Percentiles rank a stretch among this genome's conserved stretches.
These are phyloP conservation scores for Syngnathus acus DNA, from an alignment of 2,797 vertebrate species.

Conservation along the genomic window DNA sequence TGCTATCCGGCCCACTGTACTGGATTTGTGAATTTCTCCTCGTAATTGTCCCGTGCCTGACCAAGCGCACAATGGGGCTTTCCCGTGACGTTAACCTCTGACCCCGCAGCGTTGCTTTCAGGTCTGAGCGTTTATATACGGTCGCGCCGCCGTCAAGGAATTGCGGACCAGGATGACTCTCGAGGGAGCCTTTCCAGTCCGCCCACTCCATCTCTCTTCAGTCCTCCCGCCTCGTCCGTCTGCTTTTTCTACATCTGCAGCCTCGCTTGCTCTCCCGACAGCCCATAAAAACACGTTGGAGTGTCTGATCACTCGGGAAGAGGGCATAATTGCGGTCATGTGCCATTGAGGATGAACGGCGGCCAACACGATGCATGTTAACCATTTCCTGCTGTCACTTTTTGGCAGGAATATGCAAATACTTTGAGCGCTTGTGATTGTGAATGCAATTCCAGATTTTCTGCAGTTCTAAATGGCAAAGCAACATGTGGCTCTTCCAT, in stretches of 20 bases:
- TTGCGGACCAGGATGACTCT: conserved; percentile 37
- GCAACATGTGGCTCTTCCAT: conserved; percentile 37
- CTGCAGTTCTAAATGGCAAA: conserved; percentile 9
- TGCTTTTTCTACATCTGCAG: conserved; percentile 22
- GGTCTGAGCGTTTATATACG: conserved; percentile 50
- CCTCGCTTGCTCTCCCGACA: conserved; percentile 16
- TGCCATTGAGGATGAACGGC: neutral
- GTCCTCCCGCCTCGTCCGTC: conserved; percentile 45
- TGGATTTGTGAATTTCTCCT: conserved; percentile 5
- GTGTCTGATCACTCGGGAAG: neutral
- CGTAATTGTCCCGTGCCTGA: conserved; percentile 65
- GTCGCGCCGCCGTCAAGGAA: conserved; percentile 51
- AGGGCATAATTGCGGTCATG: neutral
- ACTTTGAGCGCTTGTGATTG: conserved; percentile 6
- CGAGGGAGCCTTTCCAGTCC: conserved; percentile 40
- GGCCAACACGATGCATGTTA: neutral
- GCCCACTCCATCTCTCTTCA: conserved; percentile 50
- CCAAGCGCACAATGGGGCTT: conserved; percentile 57
- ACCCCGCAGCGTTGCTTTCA: conserved; percentile 29
- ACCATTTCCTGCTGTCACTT: neutral
- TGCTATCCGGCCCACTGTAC: too few relatives aligned
- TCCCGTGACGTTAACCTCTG: conserved; percentile 43
- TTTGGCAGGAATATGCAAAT: conserved; percentile 2
- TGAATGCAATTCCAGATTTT: conserved; percentile 23
- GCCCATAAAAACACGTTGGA: conserved; percentile 16